Evolutionary conservation across 2,113 vertebrate genomes (phyloP).

Genomic region (Rattus rattus): DNA sequence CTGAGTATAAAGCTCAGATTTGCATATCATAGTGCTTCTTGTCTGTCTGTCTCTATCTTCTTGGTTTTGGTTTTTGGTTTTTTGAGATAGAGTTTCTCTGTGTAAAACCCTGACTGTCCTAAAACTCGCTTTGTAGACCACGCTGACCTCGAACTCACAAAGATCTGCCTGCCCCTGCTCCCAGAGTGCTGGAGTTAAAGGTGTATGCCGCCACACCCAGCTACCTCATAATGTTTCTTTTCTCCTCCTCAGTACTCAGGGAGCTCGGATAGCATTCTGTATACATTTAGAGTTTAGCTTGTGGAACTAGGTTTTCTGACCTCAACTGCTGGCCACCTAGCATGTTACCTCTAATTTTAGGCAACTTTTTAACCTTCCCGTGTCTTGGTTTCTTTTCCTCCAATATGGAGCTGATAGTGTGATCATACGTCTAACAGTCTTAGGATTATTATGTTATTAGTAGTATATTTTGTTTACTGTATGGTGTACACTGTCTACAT

Average conservation of each 20-base stretch:
- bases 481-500: background rate
- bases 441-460: conserved; percentile 38
- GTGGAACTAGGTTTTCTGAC: background rate
- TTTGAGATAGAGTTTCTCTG: background rate
- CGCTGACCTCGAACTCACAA: background rate
- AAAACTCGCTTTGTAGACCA: background rate
- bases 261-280: background rate
- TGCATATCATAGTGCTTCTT: background rate
- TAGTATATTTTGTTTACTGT: background rate
- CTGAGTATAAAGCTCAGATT: background rate
- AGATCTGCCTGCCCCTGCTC: background rate
- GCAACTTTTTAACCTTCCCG: background rate
- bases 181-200: background rate
- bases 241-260: background rate
- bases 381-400: background rate
- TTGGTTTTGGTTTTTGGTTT: background rate
- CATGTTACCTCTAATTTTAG: background rate
- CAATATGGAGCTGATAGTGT: background rate
- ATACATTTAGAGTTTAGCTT: background rate
- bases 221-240: background rate
- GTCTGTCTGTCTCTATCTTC: background rate
- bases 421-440: background rate
- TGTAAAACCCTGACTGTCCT: background rate
- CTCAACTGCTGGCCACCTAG: background rate
- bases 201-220: background rate